Base-by-base conservation (phyloP, 2,888 invertebrate species). In the Apeira syringaria region DNA sequence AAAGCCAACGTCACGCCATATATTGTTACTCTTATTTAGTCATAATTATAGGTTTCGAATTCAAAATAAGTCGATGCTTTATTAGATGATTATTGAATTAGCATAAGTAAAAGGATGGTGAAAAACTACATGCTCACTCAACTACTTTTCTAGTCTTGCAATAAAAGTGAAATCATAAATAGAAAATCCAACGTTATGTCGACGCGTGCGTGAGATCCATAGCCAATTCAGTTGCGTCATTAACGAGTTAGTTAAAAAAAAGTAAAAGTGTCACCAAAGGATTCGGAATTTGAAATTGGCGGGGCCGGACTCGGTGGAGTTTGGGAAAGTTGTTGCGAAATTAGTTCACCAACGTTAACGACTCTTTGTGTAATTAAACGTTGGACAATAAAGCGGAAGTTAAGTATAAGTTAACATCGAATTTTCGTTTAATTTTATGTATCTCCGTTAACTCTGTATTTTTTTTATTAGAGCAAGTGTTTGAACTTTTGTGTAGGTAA, bases 111-210 rank as follows among this genome's bases (percentile, higher is more conserved):
- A 28, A 7, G n/a, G 4, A 28, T 13, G 18, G 17, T 5, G 4
- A 2, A 32, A 24, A 6, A 1, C 27, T 25, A 35, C 5, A n/a
- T n/a, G 22, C 22, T 17, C 17, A 17, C 17, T 17, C 7, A 10
- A 13, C 6, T 7, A 9, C 35, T 29, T 47, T 43, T 24, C 47
- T 29, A n/a, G n/a, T n/a, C 44, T 28, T 15, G 11, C 31, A 38
- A 36, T 39, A 48, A 42, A 51, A 45, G 51, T 48, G 51, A 52
- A 52, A 52, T 48, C 40, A 48, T 52, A 46, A 44, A 47, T 37
- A 37, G 30, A 37, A 30, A 37, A 17, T 10, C 11, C 11, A 11
- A 5, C 20, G 29, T 24, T 15, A 13, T 26, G 10, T 7, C 26
- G 22, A 9, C 7, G 17, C 4, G 24, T 2, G 24, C 37, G 37